Percentiles rank a stretch among this genome's conserved stretches.
Conservation (phyloP, 2,797 vertebrate species). For the Cossypha polioptera region DNA sequence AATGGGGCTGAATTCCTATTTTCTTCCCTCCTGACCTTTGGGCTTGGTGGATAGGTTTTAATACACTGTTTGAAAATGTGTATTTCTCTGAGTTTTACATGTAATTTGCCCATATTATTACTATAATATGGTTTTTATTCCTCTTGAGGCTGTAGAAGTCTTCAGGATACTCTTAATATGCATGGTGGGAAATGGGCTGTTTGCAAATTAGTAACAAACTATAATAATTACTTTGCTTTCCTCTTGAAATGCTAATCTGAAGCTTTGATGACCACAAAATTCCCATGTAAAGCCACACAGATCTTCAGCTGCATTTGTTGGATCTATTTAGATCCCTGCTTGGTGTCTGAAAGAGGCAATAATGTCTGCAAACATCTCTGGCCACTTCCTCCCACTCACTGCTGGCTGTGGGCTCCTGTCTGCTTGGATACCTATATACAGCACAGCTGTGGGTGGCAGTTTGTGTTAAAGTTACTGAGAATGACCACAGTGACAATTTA, state of each 20-base stretch:
- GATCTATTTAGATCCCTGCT: slow-evolving; percentile 22
- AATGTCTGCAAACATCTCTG: neutral
- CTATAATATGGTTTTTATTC: neutral
- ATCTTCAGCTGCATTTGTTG: slow-evolving; percentile 20
- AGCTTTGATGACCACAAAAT: slow-evolving; percentile 5
- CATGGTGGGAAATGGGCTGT: neutral
- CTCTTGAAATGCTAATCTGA: slow-evolving; percentile 3
- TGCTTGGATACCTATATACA: slow-evolving; percentile 36
- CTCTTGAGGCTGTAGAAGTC: neutral
- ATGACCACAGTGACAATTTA: neutral
- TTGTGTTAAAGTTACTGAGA: neutral
- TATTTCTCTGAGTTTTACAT: neutral
- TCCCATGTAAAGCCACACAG: neutral
- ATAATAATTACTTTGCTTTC: neutral
- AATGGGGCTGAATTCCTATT: neutral
- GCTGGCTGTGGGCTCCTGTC: slow-evolving; percentile 13
- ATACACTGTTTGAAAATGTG: neutral
- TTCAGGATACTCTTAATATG: neutral
- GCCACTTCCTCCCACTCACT: slow-evolving; percentile 23
- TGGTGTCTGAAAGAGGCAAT: slow-evolving; percentile 33
- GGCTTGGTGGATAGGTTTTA: neutral
- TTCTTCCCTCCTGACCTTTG: neutral
- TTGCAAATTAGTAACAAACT: slow-evolving; percentile 10
- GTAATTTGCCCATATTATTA: neutral
- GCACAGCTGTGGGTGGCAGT: slow-evolving; percentile 39